Conservation (phyloP, 1,140 invertebrate genomes). For the Drosophila cardini region DNA sequence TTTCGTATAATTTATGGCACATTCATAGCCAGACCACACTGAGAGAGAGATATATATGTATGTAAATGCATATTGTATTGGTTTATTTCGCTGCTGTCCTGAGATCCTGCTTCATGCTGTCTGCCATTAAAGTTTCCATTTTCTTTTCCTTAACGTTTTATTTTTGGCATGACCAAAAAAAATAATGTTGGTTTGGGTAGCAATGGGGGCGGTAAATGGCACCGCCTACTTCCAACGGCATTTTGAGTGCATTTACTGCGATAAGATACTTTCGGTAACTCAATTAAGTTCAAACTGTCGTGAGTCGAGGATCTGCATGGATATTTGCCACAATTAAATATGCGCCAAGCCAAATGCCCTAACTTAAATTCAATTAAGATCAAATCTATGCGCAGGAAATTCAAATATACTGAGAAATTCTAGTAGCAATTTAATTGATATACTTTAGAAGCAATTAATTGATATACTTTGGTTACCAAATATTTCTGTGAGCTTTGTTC, state of each 20-base stretch:
- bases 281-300: constrained; percentile 60
- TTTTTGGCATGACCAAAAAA: constrained; percentile 18
- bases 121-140: constrained; percentile 60
- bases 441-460: constrained; percentile 10
- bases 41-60: not conserved
- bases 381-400: constrained; percentile 1
- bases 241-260: constrained; percentile 65
- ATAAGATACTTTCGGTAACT: constrained; percentile 77
- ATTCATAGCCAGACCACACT: constrained; percentile 18
- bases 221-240: not conserved
- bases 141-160: not conserved
- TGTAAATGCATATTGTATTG: constrained; percentile 50
- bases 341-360: constrained; percentile 9
- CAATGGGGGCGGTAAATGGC: too few species aligned
- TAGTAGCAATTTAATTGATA: too few species aligned
- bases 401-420: not conserved
- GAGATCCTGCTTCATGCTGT: constrained; percentile 6
- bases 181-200: not conserved
- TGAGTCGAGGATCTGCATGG: not conserved
- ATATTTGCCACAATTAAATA: constrained; percentile 11
- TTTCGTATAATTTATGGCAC: constrained; percentile 72
- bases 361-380: constrained; percentile 3
- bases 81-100: constrained; percentile 41
- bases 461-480: not conserved
- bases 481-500: not conserved